These are phyloP conservation scores for Leptinotarsa defecta DNA, from an alignment of 1,140 invertebrate species.

Conservation along the genomic window DNA sequence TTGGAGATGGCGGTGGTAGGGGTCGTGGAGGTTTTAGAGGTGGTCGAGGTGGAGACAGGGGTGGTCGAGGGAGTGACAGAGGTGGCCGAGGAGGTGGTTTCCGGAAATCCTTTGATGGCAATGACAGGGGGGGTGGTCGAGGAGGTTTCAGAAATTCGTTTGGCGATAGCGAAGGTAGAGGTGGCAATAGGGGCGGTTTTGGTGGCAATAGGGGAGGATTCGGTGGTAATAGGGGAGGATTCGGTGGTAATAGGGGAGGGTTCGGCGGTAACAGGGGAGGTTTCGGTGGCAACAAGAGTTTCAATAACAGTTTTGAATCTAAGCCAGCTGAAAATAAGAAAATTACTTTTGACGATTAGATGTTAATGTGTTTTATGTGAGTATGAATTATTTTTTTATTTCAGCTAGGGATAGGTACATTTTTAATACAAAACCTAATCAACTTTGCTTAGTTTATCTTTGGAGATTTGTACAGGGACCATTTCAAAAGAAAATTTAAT, in stretches of 20 bases:
- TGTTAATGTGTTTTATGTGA: conserved; percentile 19
- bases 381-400: not conserved
- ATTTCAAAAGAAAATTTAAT: no score
- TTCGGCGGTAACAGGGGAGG: no score
- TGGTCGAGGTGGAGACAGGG: conserved; percentile 45
- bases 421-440: no score
- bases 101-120: conserved; percentile 44
- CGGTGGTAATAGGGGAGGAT: not conserved
- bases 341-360: conserved; percentile 78
- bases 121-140: conserved; percentile 53
- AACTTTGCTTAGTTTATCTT: no score
- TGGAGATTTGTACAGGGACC: no score
- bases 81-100: conserved; percentile 54
- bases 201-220: conserved; percentile 52
- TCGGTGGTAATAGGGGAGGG: not conserved
- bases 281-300: no score
- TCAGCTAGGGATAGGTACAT: no score
- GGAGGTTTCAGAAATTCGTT: conserved; percentile 40
- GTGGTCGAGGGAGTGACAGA: conserved; percentile 38
- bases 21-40: conserved; percentile 41
- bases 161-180: conserved; percentile 49
- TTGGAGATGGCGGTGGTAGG: conserved; percentile 38
- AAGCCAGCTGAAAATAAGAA: conserved; percentile 76
- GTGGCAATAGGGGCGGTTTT: conserved; percentile 47
- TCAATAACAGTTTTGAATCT: conserved; percentile 15